Evolutionary conservation across 2,888 invertebrate species (phyloP), one percentile per base, ranked within the genome.

Genomic region (Lobophora halterata): DNA sequence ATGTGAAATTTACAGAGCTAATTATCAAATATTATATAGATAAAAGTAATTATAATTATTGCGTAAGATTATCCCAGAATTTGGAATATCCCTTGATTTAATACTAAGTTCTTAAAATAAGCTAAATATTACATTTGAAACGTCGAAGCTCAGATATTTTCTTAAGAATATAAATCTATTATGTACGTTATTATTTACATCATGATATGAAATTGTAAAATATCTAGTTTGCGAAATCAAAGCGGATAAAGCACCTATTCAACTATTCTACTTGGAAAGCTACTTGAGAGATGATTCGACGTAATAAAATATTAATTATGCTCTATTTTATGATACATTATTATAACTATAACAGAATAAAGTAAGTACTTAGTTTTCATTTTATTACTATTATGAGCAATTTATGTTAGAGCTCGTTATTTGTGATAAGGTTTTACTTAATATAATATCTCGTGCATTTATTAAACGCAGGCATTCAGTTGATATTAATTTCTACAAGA

Each of bases 1-100:
- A 83, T 83, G 80, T 81, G 81, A 79, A 85, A 86, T 86, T 68
- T 86, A 86, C 85, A 86, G 78, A 79, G 68, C 79, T 81, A 81
- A 77, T 73, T 70, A n/a, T n/a, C n/a, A n/a, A n/a, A n/a, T 67
- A 73, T 79, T 76, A 49, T 81, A 82, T 73, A 83, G 79, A 77
- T 76, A 75, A 71, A 79, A 82, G 73, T 81, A 75, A 77, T 78
- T 80, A 85, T 83, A 85, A 78, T 86, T 87, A 87, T 86, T 87
- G 86, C 86, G 86, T 79, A 79, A 77, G 79, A 81, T 58, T 51
- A 48, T 65, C 79, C 80, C 79, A 49, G 60, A 61, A 52, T 42
- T 35, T 45, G 71, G 75, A 78, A 68, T 54, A 67, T 74, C 77
- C 64, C 67, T 73, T 72, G 53, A 69, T 69, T n/a, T 75, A 66